Base-by-base conservation (phyloP, 2,113 vertebrate species). In the Eulemur rufifrons region DNA sequence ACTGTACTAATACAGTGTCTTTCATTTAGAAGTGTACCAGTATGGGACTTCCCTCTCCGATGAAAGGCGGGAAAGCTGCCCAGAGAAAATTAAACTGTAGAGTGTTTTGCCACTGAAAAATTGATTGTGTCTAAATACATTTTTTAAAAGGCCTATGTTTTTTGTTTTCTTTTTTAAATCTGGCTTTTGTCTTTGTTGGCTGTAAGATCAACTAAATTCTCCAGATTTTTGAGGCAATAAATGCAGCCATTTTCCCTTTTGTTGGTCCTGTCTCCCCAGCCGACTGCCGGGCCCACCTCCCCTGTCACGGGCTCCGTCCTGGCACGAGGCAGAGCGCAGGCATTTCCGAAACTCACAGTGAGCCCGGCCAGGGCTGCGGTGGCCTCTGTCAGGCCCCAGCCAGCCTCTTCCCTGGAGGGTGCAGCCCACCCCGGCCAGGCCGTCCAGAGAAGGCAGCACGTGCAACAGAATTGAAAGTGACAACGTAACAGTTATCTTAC, bases 261-360 rank as follows among this genome's bases (percentile, higher is more conserved):
- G n/a, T 82, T 54, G 17, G 37, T 52, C 69, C 34, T 50, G 64
- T 74, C 64, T 47, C 11, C 27, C 37, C 39, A n/a, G 37, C 20
- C 39, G 9, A 10, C 1, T 1, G 47, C 29, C 52, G 21, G 7
- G 77, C 5, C 50, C 23, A 0, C 3, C 5, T 27, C 59, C 47
- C 20, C 6, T 15, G 9, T 69, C 39, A 39, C 20, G 18, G 77
- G 56, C 37, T 50, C 37, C n/a, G 61, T 17, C 45, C 34, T 37
- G 73, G 37, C 61, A 61, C 3, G 9, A 61, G 59, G 25, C 54
- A 25, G 50, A 18, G 6, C 84, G 29, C 20, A 9, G 12, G 15
- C 21, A 3, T 23, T 29, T 52, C 21, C 21, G 18, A 0, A 5
- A 23, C 7, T 9, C 47, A 18, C 1, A 10, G 25, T 2, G 0